phyloP scores from a whole-genome alignment of 2,888 invertebrate genomes.

The Nomada flava region DNA sequence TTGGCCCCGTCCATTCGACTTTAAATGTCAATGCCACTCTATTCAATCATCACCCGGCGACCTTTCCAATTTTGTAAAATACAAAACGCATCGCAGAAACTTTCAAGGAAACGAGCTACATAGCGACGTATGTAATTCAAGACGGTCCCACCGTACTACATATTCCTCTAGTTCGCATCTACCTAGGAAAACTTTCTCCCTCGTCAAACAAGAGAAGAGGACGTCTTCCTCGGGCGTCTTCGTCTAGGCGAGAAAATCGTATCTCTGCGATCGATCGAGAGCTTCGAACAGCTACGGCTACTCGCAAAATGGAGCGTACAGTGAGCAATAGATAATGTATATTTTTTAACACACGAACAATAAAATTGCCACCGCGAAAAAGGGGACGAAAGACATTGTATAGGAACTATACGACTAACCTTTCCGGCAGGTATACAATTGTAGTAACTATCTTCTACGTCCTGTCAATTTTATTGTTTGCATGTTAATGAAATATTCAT shows the following conservation, averaged over 20 bases:
- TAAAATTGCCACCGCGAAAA: no score
- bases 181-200: conserved; percentile 30
- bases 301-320: no score
- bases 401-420: no score
- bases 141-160: neutral
- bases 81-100: neutral
- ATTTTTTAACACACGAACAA: no score
- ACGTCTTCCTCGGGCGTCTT: neutral
- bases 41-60: neutral
- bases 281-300: neutral
- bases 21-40: neutral
- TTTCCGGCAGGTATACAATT: no score
- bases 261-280: conserved; percentile 29
- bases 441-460: no score
- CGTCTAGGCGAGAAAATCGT: conserved; percentile 30
- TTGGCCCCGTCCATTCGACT: neutral
- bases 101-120: neutral
- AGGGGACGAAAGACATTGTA: no score
- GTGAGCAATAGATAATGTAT: no score
- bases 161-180: neutral
- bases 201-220: conserved; percentile 10
- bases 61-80: neutral
- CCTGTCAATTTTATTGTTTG: no score
- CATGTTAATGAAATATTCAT: no score
- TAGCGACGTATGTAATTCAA: neutral